These are phyloP conservation scores for Zenarchopterus dispar DNA, from an alignment of 2,797 vertebrate species.

Conservation along the genomic window DNA sequence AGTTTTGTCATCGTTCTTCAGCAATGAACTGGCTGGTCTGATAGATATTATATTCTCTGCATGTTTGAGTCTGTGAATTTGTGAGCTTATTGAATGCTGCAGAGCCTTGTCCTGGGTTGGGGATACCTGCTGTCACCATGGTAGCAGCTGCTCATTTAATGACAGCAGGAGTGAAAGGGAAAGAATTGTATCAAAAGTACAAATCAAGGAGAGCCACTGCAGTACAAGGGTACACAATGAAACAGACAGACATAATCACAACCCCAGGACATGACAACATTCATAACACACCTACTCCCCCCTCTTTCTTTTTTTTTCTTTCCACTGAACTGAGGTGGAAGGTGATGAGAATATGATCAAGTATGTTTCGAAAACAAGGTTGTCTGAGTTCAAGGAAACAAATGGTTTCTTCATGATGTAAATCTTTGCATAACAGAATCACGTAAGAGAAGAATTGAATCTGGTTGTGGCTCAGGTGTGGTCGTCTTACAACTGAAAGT, in stretches of 20 bases:
- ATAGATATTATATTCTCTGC: constrained; percentile 11
- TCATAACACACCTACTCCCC: not conserved
- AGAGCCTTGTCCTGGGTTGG: constrained; percentile 35
- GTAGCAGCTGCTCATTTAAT: constrained; percentile 63
- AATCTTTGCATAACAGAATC: constrained; percentile 23
- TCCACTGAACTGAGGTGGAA: not conserved
- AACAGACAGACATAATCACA: constrained; percentile 28
- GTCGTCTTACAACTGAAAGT: too few species aligned
- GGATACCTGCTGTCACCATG: constrained; percentile 72
- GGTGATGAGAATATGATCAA: constrained; percentile 15
- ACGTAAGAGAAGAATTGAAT: not conserved
- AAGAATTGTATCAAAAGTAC: constrained; percentile 42
- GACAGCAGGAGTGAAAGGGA: constrained; percentile 19
- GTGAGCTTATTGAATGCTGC: constrained; percentile 54
- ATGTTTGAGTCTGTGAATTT: not conserved
- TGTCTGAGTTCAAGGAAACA: constrained; percentile 16
- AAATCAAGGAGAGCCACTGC: constrained; percentile 57
- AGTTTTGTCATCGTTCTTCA: constrained; percentile 7
- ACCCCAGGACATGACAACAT: constrained; percentile 1
- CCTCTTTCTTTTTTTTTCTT: not conserved
- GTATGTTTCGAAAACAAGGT: constrained; percentile 17
- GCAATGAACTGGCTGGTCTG: constrained; percentile 5
- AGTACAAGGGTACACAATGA: constrained; percentile 34
- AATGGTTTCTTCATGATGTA: constrained; percentile 21
- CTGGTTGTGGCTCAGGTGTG: constrained; percentile 1